Conservation (phyloP, 1,140 invertebrate genomes). For the Venturia canescens region DNA sequence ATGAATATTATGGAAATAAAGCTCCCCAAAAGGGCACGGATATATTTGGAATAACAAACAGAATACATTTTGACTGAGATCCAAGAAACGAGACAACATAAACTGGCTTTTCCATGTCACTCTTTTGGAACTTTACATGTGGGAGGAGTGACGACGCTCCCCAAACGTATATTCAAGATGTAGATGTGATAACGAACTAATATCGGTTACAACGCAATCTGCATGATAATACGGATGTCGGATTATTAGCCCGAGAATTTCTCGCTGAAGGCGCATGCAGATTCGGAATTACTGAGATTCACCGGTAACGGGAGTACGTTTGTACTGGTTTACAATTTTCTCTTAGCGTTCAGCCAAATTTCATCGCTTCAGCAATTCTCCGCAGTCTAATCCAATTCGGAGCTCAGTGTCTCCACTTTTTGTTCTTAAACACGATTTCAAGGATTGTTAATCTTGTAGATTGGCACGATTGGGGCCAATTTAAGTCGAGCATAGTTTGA, state of each 20-base stretch:
- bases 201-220: constrained; percentile 75
- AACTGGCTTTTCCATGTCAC: neutral
- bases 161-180: constrained; percentile 67
- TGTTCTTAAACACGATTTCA: too few relatives aligned
- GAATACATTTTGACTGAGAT: neutral
- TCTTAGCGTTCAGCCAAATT: neutral
- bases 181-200: constrained; percentile 75
- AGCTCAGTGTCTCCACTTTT: too few relatives aligned
- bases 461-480: too few relatives aligned
- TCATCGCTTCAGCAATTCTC: neutral
- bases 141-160: neutral
- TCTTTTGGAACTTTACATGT: neutral
- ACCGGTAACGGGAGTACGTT: neutral
- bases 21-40: too few relatives aligned
- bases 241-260: constrained; percentile 73
- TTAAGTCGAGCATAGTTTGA: too few relatives aligned
- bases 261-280: constrained; percentile 74
- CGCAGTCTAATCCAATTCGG: neutral
- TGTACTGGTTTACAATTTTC: constrained; percentile 11
- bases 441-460: too few relatives aligned
- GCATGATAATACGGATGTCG: constrained; percentile 72
- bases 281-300: constrained; percentile 75
- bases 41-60: neutral
- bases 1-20: too few relatives aligned
- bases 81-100: neutral